Evolutionary conservation across 2,797 vertebrate genomes (phyloP).

Genomic region (Fratercula arctica): DNA sequence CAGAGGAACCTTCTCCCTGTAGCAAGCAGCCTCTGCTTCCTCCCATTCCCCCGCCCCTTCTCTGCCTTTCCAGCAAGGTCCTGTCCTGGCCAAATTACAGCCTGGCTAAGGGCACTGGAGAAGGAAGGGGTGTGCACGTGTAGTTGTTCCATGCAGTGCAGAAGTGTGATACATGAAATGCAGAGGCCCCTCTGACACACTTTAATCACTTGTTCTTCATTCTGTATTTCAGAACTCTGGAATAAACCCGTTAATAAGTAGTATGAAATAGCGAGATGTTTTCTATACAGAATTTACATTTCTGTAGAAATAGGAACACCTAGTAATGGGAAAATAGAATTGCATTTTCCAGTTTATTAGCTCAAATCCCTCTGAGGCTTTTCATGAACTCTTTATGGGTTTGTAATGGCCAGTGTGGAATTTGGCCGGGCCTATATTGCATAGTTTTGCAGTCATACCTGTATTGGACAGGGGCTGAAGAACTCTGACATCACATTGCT

Average conservation of each 20-base stretch:
- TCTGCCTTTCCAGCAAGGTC: background rate
- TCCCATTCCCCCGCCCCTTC: background rate
- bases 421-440: background rate
- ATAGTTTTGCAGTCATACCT: background rate
- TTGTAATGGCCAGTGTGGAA: background rate
- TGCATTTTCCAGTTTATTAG: background rate
- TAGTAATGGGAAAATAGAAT: background rate
- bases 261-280: background rate
- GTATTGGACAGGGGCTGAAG: background rate
- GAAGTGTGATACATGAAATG: background rate
- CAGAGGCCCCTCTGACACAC: background rate
- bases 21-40: background rate
- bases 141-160: background rate
- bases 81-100: background rate
- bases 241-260: background rate
- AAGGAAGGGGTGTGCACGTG: background rate
- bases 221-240: background rate
- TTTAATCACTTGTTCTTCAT: background rate
- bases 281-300: background rate
- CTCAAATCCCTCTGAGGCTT: background rate
- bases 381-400: background rate
- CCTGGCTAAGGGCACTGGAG: background rate
- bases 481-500: background rate
- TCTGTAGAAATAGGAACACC: background rate
- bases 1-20: background rate